phyloP scores from a whole-genome alignment of 2,888 invertebrate species.

The Zaprionus bogoriensis region DNA sequence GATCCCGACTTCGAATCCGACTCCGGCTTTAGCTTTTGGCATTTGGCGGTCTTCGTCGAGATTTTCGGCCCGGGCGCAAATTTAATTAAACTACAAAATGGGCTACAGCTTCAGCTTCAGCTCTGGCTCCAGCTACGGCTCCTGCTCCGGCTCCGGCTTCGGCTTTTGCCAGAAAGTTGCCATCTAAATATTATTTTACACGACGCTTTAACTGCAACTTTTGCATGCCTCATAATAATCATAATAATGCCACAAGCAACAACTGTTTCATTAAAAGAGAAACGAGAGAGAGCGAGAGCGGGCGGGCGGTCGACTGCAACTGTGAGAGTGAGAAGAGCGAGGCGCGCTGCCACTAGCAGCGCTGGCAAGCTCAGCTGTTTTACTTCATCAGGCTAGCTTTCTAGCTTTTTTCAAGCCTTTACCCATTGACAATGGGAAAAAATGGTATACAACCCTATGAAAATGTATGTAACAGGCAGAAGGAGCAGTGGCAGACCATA shows the following conservation, averaged over 20 bases:
- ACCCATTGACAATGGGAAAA: too few relatives aligned
- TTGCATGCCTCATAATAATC: constrained; percentile 77
- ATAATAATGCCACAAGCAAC: constrained; percentile 74
- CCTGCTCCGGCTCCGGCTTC: not conserved
- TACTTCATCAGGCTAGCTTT: too few relatives aligned
- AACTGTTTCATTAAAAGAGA: constrained; percentile 77
- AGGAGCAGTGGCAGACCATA: too few relatives aligned
- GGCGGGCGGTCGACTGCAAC: too few relatives aligned
- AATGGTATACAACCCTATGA: too few relatives aligned
- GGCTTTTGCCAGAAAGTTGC: constrained; percentile 42
- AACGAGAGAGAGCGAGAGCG: constrained; percentile 50
- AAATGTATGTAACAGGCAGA: too few relatives aligned
- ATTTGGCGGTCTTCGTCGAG: constrained; percentile 67
- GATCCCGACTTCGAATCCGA: not conserved
- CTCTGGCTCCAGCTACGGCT: not conserved
- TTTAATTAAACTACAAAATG: constrained; percentile 66
- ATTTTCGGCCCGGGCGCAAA: constrained; percentile 58
- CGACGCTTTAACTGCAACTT: constrained; percentile 77
- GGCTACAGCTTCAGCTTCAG: not conserved
- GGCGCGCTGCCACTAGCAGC: not conserved
- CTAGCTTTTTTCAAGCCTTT: too few relatives aligned
- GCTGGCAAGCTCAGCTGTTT: too few relatives aligned
- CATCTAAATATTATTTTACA: constrained; percentile 77
- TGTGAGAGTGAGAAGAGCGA: too few relatives aligned
- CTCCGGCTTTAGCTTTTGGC: constrained; percentile 31